Evolutionary conservation across 1,140 invertebrate species (phyloP).

Genomic region (Platyura marginata): DNA sequence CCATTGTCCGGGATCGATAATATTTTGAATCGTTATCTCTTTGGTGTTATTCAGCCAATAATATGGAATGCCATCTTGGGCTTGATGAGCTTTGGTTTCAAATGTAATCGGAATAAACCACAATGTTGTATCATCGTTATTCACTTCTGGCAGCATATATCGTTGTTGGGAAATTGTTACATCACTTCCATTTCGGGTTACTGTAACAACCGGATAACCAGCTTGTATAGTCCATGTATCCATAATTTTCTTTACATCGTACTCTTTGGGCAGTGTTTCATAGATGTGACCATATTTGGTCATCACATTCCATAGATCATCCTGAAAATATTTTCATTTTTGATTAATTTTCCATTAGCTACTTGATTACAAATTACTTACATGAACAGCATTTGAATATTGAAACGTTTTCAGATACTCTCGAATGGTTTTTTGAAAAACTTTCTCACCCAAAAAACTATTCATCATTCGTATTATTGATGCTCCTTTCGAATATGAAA

Average conservation of each 20-base stretch:
- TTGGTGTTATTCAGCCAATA: conserved; percentile 17
- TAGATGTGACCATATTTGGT: conserved; percentile 28
- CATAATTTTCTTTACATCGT: conserved; percentile 50
- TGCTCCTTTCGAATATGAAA: conserved; percentile 73
- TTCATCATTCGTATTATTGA: conserved; percentile 67
- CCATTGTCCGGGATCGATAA: conserved; percentile 10
- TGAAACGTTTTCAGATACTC: conserved; percentile 36
- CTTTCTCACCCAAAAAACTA: conserved; percentile 45
- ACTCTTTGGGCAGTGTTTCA: conserved; percentile 22
- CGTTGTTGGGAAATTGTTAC: conserved; percentile 2
- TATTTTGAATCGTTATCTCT: conserved; percentile 12
- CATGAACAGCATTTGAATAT: conserved; percentile 43
- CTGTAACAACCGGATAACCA: conserved; percentile 63
- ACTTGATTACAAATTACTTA: background rate
- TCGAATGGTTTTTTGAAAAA: conserved; percentile 46
- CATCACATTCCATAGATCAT: conserved; percentile 51
- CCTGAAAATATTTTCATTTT: conserved; percentile 5
- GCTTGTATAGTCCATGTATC: conserved; percentile 64
- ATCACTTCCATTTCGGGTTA: conserved; percentile 13
- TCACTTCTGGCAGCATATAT: conserved; percentile 12
- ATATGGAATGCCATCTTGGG: conserved; percentile 14
- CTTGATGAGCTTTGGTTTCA: conserved; percentile 20
- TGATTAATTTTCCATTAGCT: background rate
- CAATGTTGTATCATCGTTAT: conserved; percentile 10
- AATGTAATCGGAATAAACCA: conserved; percentile 40